A percentile compares a stretch with the other conserved stretches of the same genome.
These are phyloP conservation scores for Listronotus bonariensis DNA, from an alignment of 1,140 invertebrate species.

Conservation along the genomic window DNA sequence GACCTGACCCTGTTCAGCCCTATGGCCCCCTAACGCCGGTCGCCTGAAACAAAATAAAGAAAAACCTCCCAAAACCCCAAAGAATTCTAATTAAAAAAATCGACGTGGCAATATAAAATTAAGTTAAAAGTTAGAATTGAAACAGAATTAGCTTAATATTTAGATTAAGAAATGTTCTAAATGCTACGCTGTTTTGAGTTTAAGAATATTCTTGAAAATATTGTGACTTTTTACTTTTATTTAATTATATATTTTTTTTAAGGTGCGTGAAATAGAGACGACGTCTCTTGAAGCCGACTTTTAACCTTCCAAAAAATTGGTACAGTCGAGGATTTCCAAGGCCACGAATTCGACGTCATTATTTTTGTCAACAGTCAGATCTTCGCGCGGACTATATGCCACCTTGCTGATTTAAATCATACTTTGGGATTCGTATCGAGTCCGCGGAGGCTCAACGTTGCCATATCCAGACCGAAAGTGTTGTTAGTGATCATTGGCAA, in stretches of 20 bases:
- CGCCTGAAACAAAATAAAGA: too few species aligned
- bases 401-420: conserved; percentile 62
- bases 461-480: conserved; percentile 77
- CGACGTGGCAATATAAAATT: too few species aligned
- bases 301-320: conserved; percentile 80
- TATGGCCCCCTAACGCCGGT: too few species aligned
- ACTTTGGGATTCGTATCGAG: conserved; percentile 76
- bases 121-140: too few species aligned
- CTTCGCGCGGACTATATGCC: conserved; percentile 57
- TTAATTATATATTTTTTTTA: background rate
- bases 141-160: too few species aligned
- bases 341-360: conserved; percentile 85
- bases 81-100: too few species aligned
- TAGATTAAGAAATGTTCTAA: too few species aligned
- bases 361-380: conserved; percentile 86
- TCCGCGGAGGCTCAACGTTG: conserved; percentile 82
- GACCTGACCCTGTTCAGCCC: too few species aligned
- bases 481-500: conserved; percentile 83
- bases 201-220: too few species aligned
- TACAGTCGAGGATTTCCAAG: conserved; percentile 96
- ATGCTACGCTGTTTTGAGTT: too few species aligned
- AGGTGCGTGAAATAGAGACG: conserved; percentile 75
- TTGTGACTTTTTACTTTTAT: too few species aligned
- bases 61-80: too few species aligned
- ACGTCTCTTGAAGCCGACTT: conserved; percentile 71